Percentiles rank a stretch among this genome's conserved stretches.
Evolutionary conservation across 2,888 invertebrate species (phyloP).

Genomic region (Frankliniella intonsa): DNA sequence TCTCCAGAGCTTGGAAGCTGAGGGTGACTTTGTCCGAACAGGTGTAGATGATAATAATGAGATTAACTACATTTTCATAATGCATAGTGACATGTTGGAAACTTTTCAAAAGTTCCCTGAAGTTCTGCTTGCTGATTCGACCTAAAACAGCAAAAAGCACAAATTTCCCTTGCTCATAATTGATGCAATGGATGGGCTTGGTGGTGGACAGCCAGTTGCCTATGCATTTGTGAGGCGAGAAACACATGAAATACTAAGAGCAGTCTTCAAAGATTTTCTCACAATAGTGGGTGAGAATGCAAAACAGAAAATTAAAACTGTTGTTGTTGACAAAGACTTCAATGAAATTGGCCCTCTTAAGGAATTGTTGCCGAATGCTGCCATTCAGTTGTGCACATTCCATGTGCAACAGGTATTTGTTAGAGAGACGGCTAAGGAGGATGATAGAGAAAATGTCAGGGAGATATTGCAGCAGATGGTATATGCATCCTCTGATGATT

Average conservation of each 20-base stretch:
- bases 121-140: background rate
- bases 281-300: background rate
- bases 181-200: background rate
- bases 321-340: background rate
- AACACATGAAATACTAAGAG: background rate
- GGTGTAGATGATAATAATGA: background rate
- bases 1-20: too few species aligned
- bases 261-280: background rate
- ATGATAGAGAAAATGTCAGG: too few species aligned
- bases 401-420: too few species aligned
- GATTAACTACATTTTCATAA: background rate
- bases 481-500: too few species aligned
- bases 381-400: background rate
- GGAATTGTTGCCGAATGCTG: background rate
- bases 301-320: background rate
- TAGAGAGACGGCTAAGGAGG: too few species aligned
- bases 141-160: background rate
- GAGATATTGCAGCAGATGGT: too few species aligned
- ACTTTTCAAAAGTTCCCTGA: background rate
- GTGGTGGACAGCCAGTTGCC: background rate
- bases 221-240: background rate
- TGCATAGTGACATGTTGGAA: background rate
- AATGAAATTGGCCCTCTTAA: background rate
- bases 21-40: too few species aligned
- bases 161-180: background rate